Percentiles rank a stretch among this genome's conserved stretches.
Evolutionary conservation across 2,888 invertebrate species (phyloP).

Genomic region (Melinopterus prodromus): DNA sequence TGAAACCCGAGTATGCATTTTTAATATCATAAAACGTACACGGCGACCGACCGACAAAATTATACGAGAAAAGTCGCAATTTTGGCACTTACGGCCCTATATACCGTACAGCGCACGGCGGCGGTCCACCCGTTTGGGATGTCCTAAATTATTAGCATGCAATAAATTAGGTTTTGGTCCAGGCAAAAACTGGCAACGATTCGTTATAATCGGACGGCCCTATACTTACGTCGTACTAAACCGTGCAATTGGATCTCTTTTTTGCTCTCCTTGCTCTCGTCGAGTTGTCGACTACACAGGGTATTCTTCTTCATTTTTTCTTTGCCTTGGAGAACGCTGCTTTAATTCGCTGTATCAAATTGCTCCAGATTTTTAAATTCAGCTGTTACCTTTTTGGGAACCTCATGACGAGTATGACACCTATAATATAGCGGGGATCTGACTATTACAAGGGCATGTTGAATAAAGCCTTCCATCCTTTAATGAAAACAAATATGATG

Average conservation of each 20-base stretch:
- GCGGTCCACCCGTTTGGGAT: slow-evolving; percentile 13
- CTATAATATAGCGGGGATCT: no score
- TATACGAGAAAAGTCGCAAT: slow-evolving; percentile 23
- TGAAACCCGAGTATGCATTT: slow-evolving; percentile 40
- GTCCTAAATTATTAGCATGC: not conserved
- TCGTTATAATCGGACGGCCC: not conserved
- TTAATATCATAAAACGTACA: slow-evolving; percentile 32
- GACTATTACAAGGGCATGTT: no score
- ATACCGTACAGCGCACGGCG: not conserved
- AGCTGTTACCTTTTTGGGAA: no score
- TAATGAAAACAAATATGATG: no score
- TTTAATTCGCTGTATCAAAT: not conserved
- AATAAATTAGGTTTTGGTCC: slow-evolving; percentile 7
- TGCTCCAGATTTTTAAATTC: no score
- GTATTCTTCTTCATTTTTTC: not conserved
- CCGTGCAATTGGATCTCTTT: not conserved
- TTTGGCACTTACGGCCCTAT: not conserved
- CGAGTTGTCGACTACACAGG: not conserved
- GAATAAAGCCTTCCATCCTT: no score
- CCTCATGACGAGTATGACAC: no score
- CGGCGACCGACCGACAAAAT: not conserved
- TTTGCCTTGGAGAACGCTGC: not conserved
- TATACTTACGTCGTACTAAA: not conserved
- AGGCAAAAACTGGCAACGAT: not conserved
- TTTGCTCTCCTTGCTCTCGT: not conserved